Evolutionary conservation across 2,797 vertebrate genomes (phyloP).

Genomic region (Poecilia velifera): DNA sequence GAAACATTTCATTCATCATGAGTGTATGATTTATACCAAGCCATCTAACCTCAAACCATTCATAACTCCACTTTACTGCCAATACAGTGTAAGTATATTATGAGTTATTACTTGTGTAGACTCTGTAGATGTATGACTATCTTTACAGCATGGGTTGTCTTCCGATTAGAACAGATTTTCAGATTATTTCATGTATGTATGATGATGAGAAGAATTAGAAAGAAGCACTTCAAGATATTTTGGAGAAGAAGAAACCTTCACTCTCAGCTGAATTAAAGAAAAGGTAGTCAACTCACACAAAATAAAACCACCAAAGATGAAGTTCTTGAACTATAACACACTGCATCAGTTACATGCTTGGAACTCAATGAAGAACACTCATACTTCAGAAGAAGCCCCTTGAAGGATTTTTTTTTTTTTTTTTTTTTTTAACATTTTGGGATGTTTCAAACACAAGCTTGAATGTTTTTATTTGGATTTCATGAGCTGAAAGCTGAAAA

Average conservation of each 20-base stretch:
- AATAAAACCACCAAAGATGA: slow-evolving; percentile 46
- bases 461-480: not conserved
- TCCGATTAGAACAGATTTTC: slow-evolving; percentile 50
- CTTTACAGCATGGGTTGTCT: slow-evolving; percentile 69
- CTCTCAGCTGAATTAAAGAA: not conserved
- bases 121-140: slow-evolving; percentile 50
- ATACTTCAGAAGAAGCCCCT: slow-evolving; percentile 13
- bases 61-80: slow-evolving; percentile 47
- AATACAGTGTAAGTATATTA: slow-evolving; percentile 31
- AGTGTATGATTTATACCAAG: slow-evolving; percentile 24
- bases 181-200: slow-evolving; percentile 30
- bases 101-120: slow-evolving; percentile 27
- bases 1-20: slow-evolving; percentile 29
- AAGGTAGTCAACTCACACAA: slow-evolving; percentile 1
- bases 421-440: not conserved
- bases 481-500: not conserved
- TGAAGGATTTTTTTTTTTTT: not conserved
- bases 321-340: slow-evolving; percentile 21
- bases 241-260: not conserved
- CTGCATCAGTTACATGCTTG: slow-evolving; percentile 18
- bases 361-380: slow-evolving; percentile 22
- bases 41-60: slow-evolving; percentile 37
- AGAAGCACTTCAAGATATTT: slow-evolving; percentile 9
- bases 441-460: not conserved
- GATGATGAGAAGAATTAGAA: slow-evolving; percentile 1